Percentiles rank a stretch among this genome's conserved stretches.
Conservation (phyloP, 2,797 vertebrate species). For the Gymnoscopelus braueri region DNA sequence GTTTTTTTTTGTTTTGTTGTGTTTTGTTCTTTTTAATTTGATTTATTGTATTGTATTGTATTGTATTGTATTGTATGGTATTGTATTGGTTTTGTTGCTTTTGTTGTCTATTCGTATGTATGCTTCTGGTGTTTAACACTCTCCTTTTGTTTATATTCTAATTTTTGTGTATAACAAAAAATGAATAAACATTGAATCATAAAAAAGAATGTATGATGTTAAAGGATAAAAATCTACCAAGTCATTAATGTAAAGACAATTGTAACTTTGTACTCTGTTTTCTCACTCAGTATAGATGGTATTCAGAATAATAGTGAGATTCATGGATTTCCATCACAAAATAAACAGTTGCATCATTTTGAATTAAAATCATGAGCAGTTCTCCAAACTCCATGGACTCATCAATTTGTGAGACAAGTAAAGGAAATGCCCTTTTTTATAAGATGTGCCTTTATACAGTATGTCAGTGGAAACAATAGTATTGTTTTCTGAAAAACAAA, state of each 20-base stretch:
- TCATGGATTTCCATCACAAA: constrained; percentile 37
- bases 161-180: too few relatives aligned
- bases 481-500: constrained; percentile 45
- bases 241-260: constrained; percentile 42
- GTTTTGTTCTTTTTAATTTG: too few relatives aligned
- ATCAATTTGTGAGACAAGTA: too few relatives aligned
- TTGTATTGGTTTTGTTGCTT: too few relatives aligned
- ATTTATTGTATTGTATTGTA: too few relatives aligned
- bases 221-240: constrained; percentile 54
- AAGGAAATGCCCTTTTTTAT: constrained; percentile 35
- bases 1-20: too few relatives aligned
- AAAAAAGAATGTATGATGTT: constrained; percentile 44
- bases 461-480: constrained; percentile 42
- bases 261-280: constrained; percentile 34
- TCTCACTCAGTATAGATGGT: constrained; percentile 41
- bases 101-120: too few relatives aligned
- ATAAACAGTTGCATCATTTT: constrained; percentile 36
- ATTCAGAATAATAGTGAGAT: constrained; percentile 30
- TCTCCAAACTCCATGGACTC: constrained; percentile 15
- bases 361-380: constrained; percentile 35
- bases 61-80: too few relatives aligned
- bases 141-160: too few relatives aligned
- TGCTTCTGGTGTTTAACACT: too few relatives aligned
- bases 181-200: too few relatives aligned
- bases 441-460: constrained; percentile 45